Conservation (phyloP, 2,113 vertebrate genomes). For the Phalacrocorax aristotelis region DNA sequence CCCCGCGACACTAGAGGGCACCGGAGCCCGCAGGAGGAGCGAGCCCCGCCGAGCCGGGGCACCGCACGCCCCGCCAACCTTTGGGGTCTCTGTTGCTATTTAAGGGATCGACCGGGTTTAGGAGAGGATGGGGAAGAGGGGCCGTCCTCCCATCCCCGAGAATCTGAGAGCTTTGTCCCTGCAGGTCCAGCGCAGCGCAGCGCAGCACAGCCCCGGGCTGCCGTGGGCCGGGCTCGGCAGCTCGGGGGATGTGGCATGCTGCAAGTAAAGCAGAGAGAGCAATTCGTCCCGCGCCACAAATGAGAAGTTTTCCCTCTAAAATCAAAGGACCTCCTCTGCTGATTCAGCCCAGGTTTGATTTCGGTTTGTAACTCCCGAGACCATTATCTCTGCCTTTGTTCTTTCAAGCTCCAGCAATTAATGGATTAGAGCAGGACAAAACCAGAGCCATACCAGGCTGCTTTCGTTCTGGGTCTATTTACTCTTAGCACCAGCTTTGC, state of each 20-base stretch:
- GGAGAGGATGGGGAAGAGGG: accelerated
- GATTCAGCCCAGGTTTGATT: neutral
- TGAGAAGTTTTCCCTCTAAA: neutral
- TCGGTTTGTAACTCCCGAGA: neutral
- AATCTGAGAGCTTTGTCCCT: neutral
- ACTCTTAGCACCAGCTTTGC: neutral
- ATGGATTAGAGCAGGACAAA: neutral
- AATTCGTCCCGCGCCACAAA: neutral
- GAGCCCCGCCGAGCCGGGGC: neutral
- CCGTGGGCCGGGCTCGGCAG: neutral
- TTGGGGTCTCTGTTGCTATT: accelerated
- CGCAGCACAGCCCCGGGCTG: too few relatives aligned
- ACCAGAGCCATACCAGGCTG: neutral
- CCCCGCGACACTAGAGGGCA: constrained; percentile 52
- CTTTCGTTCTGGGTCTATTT: neutral
- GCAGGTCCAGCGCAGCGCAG: neutral
- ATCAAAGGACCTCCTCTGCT: neutral
- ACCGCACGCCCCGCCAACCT: neutral
- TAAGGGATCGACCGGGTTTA: accelerated
- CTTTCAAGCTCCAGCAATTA: neutral
- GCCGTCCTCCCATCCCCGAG: neutral
- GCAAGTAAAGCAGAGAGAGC: neutral
- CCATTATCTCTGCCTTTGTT: constrained; percentile 24
- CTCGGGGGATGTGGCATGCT: neutral
- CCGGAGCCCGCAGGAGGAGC: constrained; percentile 32